Percentiles rank a stretch among this genome's conserved stretches.
Evolutionary conservation across 1,140 invertebrate species (phyloP).

Genomic region (Drosophila sucinea): DNA sequence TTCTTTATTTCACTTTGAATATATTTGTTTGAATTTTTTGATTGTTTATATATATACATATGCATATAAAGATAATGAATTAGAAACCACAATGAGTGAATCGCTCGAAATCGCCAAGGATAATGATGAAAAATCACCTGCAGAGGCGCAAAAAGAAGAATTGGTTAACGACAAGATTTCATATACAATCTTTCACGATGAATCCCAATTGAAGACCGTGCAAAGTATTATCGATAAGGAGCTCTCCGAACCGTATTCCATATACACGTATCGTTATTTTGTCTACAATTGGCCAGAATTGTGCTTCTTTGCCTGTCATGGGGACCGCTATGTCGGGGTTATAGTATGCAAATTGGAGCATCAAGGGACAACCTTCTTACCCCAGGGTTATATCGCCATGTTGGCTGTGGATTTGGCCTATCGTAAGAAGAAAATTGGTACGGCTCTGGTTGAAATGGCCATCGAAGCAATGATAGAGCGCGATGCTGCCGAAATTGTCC

Average conservation of each 20-base stretch:
- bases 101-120: too few species aligned
- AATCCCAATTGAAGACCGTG: conserved; percentile 84
- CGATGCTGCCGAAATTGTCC: conserved; percentile 97
- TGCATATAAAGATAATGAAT: neutral
- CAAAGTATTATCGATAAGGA: conserved; percentile 99
- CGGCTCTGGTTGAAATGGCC: conserved; percentile 88
- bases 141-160: neutral
- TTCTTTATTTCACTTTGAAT: too few species aligned
- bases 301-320: conserved; percentile 95
- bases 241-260: conserved; percentile 99
- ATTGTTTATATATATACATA: neutral
- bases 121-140: too few species aligned
- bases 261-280: conserved; percentile 99
- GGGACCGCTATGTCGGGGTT: conserved; percentile 94
- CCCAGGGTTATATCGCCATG: conserved; percentile 99
- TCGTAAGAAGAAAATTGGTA: conserved; percentile 94
- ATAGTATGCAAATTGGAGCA: conserved; percentile 98
- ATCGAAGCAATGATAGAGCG: conserved; percentile 95
- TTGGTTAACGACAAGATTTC: conserved; percentile 7
- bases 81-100: neutral
- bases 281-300: conserved; percentile 99
- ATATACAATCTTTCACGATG: conserved; percentile 39
- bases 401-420: conserved; percentile 97
- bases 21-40: too few species aligned
- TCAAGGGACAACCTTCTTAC: conserved; percentile 87